Base-by-base conservation (phyloP, 1,140 invertebrate genomes). In the Drosophila willistoni region DNA sequence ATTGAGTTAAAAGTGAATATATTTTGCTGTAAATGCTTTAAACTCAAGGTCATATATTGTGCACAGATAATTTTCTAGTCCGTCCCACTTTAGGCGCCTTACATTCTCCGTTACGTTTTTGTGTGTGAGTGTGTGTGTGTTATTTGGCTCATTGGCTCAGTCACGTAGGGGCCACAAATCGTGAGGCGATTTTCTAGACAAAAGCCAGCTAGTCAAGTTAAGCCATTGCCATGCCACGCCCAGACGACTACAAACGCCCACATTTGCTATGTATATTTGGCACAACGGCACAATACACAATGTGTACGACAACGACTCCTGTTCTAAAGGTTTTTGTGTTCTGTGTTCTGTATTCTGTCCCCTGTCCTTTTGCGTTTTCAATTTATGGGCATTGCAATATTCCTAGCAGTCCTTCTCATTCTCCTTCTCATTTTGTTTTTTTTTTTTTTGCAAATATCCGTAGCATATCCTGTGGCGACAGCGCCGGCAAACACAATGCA, bases 361-460 rank as follows among this genome's bases (percentile, higher is more conserved):
- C 41, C 59, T 63, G 68, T 77, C 70, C 81, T 86, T 86, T 79
- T 73, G 82, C 17, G 72, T 22, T 39, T 77, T 79, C 77, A 89
- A 87, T 87, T 87, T 87, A 87, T 87, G 83, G 84, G 76, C 71
- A 81, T 77, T 89, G 84, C 84, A 87, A 87, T 87, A 87, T 87
- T 51, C 44, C 9, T 29, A 29, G 29, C 29, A 29, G 29, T 29
- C 29, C 29, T 29, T 51, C 44, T 22, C 19, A 22, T 51, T 51
- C 34, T 34, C 5, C 29, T 29, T 55, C 14, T 55, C 25, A 29
- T 29, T 55, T 29, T 42, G 7, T 17, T 7, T 57, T 34, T 29
- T 56, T 29, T 29, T 33, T 33, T 59, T 87, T 87, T 89, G 84
- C 84, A 87, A 87, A 87, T 84, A 87, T 83, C 84, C 81, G 64